phyloP scores from a whole-genome alignment of 2,888 invertebrate genomes.

The Ormyrus pomaceus region DNA sequence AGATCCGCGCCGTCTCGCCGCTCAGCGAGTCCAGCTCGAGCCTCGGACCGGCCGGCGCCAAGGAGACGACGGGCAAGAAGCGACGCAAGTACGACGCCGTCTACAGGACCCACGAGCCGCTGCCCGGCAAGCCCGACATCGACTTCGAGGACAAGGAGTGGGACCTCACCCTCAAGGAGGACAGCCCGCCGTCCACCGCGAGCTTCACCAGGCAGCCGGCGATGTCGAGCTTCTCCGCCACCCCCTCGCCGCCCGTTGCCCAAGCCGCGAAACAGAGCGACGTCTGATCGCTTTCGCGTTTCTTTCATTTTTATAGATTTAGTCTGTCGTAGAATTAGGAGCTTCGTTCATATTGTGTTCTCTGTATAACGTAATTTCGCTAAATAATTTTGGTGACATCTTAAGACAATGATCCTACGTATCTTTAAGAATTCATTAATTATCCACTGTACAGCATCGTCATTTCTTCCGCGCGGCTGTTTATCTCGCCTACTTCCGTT shows the following conservation, averaged over 20 bases:
- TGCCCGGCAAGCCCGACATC: slow-evolving; percentile 84
- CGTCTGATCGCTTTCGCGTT: slow-evolving; percentile 19
- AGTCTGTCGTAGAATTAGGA: too few relatives aligned
- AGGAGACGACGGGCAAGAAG: slow-evolving; percentile 1
- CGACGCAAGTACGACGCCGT: slow-evolving; percentile 84
- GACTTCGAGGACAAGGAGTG: slow-evolving; percentile 89
- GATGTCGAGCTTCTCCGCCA: neutral
- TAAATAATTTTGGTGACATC: too few relatives aligned
- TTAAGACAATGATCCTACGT: too few relatives aligned
- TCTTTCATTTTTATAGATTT: too few relatives aligned
- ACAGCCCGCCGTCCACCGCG: slow-evolving; percentile 3
- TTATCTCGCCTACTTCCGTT: too few relatives aligned
- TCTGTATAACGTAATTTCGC: too few relatives aligned
- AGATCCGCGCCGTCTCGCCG: slow-evolving; percentile 43
- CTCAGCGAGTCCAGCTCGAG: slow-evolving; percentile 52
- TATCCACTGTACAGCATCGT: too few relatives aligned
- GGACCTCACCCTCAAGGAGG: slow-evolving; percentile 75
- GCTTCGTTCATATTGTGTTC: too few relatives aligned
- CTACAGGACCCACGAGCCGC: slow-evolving; percentile 90
- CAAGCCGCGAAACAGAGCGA: slow-evolving; percentile 26
- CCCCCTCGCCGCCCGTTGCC: neutral
- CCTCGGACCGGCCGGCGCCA: neutral
- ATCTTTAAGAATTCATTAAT: too few relatives aligned
- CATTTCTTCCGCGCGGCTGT: too few relatives aligned
- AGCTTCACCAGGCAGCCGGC: neutral